Evolutionary conservation across 92 coral and sea anemone species (phyloP).

Genomic region (Actinostola sp.): DNA sequence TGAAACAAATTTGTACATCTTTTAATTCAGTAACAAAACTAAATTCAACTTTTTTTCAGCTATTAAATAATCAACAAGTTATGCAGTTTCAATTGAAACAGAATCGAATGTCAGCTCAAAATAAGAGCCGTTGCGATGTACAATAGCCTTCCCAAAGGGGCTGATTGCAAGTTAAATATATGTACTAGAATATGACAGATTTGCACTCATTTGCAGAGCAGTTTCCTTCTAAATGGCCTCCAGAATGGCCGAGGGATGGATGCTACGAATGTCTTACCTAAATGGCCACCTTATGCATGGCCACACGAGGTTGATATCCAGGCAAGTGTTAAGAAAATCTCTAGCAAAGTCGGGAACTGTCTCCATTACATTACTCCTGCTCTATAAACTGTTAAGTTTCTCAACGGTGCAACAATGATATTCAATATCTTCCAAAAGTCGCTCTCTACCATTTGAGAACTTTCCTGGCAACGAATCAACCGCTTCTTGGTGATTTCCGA

Average conservation of each 20-base stretch:
- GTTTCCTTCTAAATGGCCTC: not conserved
- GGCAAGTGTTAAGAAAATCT: constrained; percentile 72
- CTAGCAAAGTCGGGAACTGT: constrained; percentile 88
- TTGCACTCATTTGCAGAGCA: constrained; percentile 1
- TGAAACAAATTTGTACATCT: no score
- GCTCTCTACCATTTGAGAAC: not conserved
- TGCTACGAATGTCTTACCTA: constrained; percentile 49
- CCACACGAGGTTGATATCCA: constrained; percentile 69
- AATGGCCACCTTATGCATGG: constrained; percentile 80
- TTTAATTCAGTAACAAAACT: no score
- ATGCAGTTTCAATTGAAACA: not conserved
- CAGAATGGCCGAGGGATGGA: not conserved
- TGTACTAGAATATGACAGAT: not conserved
- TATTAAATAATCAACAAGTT: no score
- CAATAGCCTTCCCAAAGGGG: not conserved
- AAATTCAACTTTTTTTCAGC: no score
- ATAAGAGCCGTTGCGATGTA: no score
- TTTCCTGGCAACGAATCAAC: not conserved
- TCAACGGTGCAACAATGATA: not conserved
- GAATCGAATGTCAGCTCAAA: not conserved
- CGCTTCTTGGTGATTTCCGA: not conserved
- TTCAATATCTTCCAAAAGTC: not conserved
- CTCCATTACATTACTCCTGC: constrained; percentile 66
- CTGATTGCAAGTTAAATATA: constrained; percentile 17
- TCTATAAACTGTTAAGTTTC: not conserved